Conservation (phyloP, 1,140 invertebrate genomes). For the Hesperophylax magnus region DNA sequence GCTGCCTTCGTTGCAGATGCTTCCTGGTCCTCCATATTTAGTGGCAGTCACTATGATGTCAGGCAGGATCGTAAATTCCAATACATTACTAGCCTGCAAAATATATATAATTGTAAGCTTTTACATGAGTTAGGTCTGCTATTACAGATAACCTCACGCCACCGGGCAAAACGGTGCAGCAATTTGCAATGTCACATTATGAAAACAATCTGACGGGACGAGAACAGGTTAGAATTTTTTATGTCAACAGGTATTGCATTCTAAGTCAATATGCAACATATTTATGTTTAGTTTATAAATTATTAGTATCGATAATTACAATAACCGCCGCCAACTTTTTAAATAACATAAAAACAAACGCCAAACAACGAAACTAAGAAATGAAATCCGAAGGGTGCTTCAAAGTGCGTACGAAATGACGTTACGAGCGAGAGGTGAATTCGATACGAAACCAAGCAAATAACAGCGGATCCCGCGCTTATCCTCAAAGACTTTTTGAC, state of each 20-base stretch:
- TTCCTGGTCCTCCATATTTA: constrained; percentile 51
- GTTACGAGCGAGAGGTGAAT: constrained; percentile 33
- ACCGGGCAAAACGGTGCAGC: neutral
- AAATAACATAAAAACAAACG: constrained; percentile 46
- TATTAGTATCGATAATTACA: neutral
- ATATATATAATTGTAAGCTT: neutral
- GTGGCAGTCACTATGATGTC: constrained; percentile 37
- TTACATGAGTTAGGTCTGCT: neutral
- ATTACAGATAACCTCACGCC: no score
- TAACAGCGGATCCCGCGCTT: constrained; percentile 48
- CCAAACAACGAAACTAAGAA: constrained; percentile 41
- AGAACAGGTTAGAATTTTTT: constrained; percentile 9
- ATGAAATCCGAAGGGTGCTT: constrained; percentile 41
- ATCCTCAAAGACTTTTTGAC: constrained; percentile 34
- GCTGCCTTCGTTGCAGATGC: neutral
- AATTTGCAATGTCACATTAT: constrained; percentile 17
- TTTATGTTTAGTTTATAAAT: no score
- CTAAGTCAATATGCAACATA: neutral
- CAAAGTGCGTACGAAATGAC: constrained; percentile 43
- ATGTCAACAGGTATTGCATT: constrained; percentile 21
- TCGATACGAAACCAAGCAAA: constrained; percentile 36
- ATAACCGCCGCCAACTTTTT: constrained; percentile 43
- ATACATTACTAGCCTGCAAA: constrained; percentile 46
- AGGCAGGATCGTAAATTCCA: constrained; percentile 19
- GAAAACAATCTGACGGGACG: constrained; percentile 10